These are phyloP conservation scores for Eumerus sabulonum DNA, from an alignment of 2,888 invertebrate genomes.

Conservation along the genomic window DNA sequence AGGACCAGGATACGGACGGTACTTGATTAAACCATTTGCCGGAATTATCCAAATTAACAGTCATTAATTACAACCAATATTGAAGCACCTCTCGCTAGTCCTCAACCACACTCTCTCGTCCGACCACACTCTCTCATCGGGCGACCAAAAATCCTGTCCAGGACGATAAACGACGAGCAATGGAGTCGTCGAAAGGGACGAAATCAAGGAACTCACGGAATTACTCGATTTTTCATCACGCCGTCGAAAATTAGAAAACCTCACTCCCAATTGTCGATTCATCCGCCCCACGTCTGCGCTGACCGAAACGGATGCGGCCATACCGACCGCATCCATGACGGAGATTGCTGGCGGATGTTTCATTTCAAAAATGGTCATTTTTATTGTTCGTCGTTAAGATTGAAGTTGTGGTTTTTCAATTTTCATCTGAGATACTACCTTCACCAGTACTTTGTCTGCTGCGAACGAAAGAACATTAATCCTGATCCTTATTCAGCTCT, in stretches of 20 bases:
- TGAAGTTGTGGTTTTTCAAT: conserved; percentile 63
- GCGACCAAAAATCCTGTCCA: too few relatives aligned
- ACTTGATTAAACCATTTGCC: conserved; percentile 66
- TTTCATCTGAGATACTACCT: conserved; percentile 26
- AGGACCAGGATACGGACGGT: not conserved
- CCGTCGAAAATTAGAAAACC: conserved; percentile 59
- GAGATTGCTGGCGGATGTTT: conserved; percentile 7
- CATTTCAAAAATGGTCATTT: conserved; percentile 52
- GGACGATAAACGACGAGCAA: not conserved
- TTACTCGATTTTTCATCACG: conserved; percentile 67
- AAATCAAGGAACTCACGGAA: conserved; percentile 39
- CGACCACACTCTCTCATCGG: too few relatives aligned
- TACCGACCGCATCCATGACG: not conserved
- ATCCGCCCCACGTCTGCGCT: conserved; percentile 9
- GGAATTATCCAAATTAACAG: conserved; percentile 63
- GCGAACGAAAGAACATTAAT: conserved; percentile 51
- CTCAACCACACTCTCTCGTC: not conserved
- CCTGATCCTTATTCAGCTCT: conserved; percentile 9
- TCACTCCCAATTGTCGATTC: conserved; percentile 35
- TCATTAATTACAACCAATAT: conserved; percentile 65
- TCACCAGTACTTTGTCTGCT: conserved; percentile 14
- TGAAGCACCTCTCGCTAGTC: conserved; percentile 15
- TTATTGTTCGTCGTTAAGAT: conserved; percentile 52
- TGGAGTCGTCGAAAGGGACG: conserved; percentile 5
- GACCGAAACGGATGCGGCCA: too few relatives aligned